Conservation (phyloP, 2,113 vertebrate species). For the Hyaena hyaena region DNA sequence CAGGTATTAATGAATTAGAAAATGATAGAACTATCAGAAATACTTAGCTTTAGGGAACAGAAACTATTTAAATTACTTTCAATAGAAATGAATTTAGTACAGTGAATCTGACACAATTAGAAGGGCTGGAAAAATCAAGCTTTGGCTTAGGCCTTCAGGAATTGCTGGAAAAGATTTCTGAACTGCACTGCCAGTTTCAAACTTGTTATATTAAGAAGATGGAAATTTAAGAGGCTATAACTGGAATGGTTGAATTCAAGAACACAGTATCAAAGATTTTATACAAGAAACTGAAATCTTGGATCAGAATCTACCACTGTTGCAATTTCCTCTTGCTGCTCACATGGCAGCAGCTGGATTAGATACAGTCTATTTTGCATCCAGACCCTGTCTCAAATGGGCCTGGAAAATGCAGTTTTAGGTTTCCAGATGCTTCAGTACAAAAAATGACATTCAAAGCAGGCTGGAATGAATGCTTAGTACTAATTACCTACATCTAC, state of each 20-base stretch:
- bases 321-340: neutral
- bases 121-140: neutral
- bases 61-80: neutral
- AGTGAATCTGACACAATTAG: neutral
- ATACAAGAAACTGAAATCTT: neutral
- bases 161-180: neutral
- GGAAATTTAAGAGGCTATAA: neutral
- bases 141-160: neutral
- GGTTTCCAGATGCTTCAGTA: neutral
- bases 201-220: neutral
- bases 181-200: neutral
- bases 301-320: neutral
- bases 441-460: neutral
- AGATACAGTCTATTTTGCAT: too few species aligned
- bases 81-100: neutral
- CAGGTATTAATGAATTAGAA: neutral
- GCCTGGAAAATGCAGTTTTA: neutral
- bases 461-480: neutral
- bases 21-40: neutral
- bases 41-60: neutral
- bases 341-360: neutral
- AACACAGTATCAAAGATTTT: neutral
- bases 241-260: neutral
- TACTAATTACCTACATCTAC: neutral
- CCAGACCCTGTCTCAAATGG: neutral